These are phyloP conservation scores for Dipodomys merriami DNA, from an alignment of 2,113 vertebrate species.

Conservation along the genomic window DNA sequence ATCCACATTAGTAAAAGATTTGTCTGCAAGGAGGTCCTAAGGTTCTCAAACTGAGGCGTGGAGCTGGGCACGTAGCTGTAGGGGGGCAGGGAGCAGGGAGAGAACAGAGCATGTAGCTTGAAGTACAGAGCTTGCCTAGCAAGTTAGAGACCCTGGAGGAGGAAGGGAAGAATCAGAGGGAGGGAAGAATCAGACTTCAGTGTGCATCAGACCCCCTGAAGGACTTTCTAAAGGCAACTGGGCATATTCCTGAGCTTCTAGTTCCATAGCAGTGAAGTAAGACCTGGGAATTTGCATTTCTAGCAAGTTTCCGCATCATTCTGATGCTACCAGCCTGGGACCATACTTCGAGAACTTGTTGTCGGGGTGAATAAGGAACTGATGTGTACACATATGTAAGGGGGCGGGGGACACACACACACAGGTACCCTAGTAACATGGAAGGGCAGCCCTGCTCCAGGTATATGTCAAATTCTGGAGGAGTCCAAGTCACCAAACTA, in stretches of 20 bases:
- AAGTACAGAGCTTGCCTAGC: neutral
- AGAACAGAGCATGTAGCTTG: no score
- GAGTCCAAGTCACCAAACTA: neutral
- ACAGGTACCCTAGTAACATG: accelerated
- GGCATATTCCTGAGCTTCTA: neutral
- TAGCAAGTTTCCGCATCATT: neutral
- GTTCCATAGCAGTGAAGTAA: neutral
- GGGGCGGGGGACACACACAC: no score
- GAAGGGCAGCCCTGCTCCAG: neutral
- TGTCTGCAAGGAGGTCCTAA: neutral
- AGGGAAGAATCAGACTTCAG: neutral
- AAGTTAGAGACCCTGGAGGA: neutral
- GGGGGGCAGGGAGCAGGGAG: no score
- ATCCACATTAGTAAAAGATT: neutral
- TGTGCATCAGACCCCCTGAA: accelerated
- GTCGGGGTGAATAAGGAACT: neutral
- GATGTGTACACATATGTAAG: no score
- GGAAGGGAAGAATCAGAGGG: neutral
- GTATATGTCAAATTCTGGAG: neutral
- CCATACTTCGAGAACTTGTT: neutral
- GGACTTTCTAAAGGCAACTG: neutral
- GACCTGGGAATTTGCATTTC: neutral
- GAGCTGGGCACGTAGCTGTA: neutral
- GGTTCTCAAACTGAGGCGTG: neutral
- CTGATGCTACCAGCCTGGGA: neutral